Conservation (phyloP, 2,797 vertebrate species). For the Mus caroli region DNA sequence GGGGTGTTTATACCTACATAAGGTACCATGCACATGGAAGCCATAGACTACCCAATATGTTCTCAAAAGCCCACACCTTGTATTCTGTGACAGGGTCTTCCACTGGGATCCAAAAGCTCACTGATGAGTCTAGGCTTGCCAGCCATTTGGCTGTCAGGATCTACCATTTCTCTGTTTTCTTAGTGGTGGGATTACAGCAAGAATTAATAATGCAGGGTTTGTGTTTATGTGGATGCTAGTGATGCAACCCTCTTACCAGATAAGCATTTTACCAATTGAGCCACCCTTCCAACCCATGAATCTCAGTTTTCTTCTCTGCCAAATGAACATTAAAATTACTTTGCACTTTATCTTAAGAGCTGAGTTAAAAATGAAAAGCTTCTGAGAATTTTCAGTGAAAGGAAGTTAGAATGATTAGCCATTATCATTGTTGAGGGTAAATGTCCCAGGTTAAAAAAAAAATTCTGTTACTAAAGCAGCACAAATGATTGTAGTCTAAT, state of each 20-base stretch:
- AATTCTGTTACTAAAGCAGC: slow-evolving; percentile 27
- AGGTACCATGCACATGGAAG: neutral
- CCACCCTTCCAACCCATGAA: neutral
- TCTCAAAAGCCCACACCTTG: neutral
- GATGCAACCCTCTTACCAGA: neutral
- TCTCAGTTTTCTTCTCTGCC: neutral
- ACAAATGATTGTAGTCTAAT: slow-evolving; percentile 10
- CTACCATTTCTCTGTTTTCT: neutral
- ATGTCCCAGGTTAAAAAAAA: neutral
- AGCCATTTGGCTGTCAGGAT: neutral
- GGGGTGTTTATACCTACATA: neutral
- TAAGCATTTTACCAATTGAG: neutral
- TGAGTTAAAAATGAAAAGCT: neutral
- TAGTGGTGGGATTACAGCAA: neutral
- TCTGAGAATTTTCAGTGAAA: neutral
- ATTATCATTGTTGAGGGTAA: neutral
- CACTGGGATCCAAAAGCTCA: neutral
- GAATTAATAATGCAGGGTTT: neutral
- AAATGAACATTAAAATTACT: neutral
- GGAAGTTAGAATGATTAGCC: neutral
- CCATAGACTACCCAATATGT: neutral
- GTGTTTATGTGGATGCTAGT: neutral
- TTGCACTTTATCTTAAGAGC: neutral
- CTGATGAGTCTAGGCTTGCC: neutral
- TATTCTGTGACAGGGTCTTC: neutral